These are phyloP conservation scores for Galerucella nymphaeae DNA, from an alignment of 2,888 invertebrate genomes.

Conservation along the genomic window DNA sequence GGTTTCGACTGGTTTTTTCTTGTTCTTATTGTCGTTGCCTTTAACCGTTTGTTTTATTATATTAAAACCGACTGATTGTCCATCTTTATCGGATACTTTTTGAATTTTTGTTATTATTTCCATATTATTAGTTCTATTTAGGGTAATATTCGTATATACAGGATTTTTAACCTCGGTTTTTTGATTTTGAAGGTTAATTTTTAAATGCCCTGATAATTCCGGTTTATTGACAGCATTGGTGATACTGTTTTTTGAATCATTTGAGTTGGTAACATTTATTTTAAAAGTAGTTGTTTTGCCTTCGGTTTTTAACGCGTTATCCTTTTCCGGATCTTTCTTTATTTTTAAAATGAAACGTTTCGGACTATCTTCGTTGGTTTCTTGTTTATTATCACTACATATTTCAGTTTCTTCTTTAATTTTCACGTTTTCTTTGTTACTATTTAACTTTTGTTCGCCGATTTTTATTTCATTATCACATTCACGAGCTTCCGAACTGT, in stretches of 20 bases:
- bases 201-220: conserved; percentile 49
- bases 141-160: conserved; percentile 59
- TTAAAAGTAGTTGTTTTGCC: conserved; percentile 1
- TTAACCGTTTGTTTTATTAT: conserved; percentile 59
- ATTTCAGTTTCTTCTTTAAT: conserved; percentile 22
- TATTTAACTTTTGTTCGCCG: conserved; percentile 24
- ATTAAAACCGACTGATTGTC: conserved; percentile 58
- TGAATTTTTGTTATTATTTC: conserved; percentile 61
- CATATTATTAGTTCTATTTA: conserved; percentile 59
- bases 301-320: conserved; percentile 13
- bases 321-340: conserved; percentile 34
- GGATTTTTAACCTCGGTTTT: conserved; percentile 43
- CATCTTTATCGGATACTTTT: conserved; percentile 59
- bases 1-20: conserved; percentile 36
- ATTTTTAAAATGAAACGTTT: conserved; percentile 32
- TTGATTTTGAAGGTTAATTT: conserved; percentile 45
- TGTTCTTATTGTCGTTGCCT: conserved; percentile 39
- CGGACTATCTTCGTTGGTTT: conserved; percentile 13
- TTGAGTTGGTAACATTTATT: conserved; percentile 20
- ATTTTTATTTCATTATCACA: conserved; percentile 34
- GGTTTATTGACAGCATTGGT: conserved; percentile 36
- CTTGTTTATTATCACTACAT: conserved; percentile 26
- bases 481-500: conserved; percentile 17
- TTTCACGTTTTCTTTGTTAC: conserved; percentile 37
- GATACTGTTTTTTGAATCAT: conserved; percentile 20